These are phyloP conservation scores for Poeciliopsis presidionis DNA, from an alignment of 2,797 vertebrate species.

Conservation along the genomic window DNA sequence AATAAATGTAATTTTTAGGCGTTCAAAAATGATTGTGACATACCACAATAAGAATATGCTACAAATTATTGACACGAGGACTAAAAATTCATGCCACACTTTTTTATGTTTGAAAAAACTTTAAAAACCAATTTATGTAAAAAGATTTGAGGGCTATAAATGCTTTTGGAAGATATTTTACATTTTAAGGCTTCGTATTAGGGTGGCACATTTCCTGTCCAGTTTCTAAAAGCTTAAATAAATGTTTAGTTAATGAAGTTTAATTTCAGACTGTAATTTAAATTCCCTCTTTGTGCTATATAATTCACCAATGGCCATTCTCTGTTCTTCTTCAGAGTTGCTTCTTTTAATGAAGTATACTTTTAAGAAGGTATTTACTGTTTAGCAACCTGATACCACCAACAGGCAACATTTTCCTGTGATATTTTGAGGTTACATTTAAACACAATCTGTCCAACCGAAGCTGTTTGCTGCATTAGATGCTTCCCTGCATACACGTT, in stretches of 20 bases:
- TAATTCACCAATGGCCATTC: neutral
- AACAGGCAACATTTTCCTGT: neutral
- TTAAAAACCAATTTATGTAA: neutral
- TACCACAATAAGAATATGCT: neutral
- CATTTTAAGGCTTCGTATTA: neutral
- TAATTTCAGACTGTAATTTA: neutral
- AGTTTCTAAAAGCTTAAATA: neutral
- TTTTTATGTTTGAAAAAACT: neutral
- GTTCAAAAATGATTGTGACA: neutral
- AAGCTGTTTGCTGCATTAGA: neutral
- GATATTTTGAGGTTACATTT: constrained; percentile 16
- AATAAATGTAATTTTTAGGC: neutral
- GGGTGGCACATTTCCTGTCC: neutral
- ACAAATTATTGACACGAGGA: neutral
- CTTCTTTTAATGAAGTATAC: constrained; percentile 3
- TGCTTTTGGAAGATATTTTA: neutral
- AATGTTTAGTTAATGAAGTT: neutral
- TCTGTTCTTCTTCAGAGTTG: constrained; percentile 7
- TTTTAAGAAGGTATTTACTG: constrained; percentile 1
- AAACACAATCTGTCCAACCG: neutral
- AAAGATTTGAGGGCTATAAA: neutral
- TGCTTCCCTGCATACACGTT: neutral
- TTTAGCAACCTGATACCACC: neutral
- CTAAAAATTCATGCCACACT: neutral
- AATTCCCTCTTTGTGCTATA: neutral